Evolutionary conservation across 2,888 invertebrate genomes (phyloP).

Genomic region (Drosophila hawaiiensis): DNA sequence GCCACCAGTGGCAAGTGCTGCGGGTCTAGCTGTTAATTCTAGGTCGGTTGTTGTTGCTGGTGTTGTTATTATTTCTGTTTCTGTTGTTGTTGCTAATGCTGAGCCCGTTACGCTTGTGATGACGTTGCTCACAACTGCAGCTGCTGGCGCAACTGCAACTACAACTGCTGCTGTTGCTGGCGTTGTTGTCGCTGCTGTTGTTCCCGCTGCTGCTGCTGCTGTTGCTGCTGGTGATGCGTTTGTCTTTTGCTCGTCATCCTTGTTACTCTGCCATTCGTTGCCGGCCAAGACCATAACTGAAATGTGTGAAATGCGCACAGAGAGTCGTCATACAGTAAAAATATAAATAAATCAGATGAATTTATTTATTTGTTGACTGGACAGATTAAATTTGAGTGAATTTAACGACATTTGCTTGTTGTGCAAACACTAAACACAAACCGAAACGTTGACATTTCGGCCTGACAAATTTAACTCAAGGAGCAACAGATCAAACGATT

Average conservation of each 20-base stretch:
- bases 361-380: constrained; percentile 16
- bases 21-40: constrained; percentile 28
- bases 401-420: constrained; percentile 36
- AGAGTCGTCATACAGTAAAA: constrained; percentile 30
- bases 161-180: constrained; percentile 32
- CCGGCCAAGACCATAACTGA: constrained; percentile 84
- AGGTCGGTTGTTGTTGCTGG: neutral
- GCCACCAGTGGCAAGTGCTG: constrained; percentile 16
- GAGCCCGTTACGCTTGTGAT: constrained; percentile 8
- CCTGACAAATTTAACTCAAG: constrained; percentile 25
- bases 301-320: constrained; percentile 19
- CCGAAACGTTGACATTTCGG: constrained; percentile 20
- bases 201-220: constrained; percentile 45
- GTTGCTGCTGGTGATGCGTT: constrained; percentile 52
- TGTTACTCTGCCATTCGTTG: constrained; percentile 82
- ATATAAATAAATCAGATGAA: constrained; percentile 7
- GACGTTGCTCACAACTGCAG: constrained; percentile 26
- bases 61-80: neutral
- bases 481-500: constrained; percentile 25
- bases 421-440: constrained; percentile 21
- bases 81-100: neutral
- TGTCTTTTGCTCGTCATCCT: constrained; percentile 66
- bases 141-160: constrained; percentile 22
- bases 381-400: constrained; percentile 33
- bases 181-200: constrained; percentile 33